Evolutionary conservation across 2,797 vertebrate genomes (phyloP).

Genomic region (Saguinus oedipus): DNA sequence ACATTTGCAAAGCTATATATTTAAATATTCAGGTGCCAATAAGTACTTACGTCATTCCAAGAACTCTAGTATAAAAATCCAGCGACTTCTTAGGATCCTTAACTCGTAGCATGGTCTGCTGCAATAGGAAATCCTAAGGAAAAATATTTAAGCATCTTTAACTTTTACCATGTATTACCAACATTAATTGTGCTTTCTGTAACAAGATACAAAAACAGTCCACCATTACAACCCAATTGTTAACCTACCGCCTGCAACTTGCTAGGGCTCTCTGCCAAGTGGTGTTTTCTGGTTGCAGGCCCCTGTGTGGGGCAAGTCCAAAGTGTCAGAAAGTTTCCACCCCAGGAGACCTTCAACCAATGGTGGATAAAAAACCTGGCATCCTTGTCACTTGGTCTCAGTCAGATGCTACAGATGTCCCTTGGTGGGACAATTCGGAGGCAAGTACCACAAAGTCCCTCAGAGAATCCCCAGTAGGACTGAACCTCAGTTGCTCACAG

Average conservation of each 20-base stretch:
- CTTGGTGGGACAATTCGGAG: neutral
- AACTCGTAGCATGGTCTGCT: conserved; percentile 97
- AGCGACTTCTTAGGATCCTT: conserved; percentile 97
- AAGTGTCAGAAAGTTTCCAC: neutral
- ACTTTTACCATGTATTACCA: neutral
- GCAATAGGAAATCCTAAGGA: conserved; percentile 94
- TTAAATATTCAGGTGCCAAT: neutral
- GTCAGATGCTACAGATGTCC: neutral
- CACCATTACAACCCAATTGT: neutral
- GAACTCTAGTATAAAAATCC: conserved; percentile 96
- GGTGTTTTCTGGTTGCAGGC: neutral
- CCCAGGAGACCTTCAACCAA: neutral
- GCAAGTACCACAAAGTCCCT: neutral
- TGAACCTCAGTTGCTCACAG: neutral
- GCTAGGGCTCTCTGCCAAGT: neutral
- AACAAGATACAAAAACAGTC: neutral
- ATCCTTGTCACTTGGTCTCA: neutral
- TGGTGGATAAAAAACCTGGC: neutral
- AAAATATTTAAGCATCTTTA: neutral
- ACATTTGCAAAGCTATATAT: neutral
- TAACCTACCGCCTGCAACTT: neutral
- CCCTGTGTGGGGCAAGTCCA: neutral
- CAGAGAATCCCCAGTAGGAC: neutral
- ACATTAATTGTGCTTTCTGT: neutral
- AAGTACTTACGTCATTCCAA: conserved; percentile 96